phyloP scores from a whole-genome alignment of 2,113 vertebrate genomes.

The Micromys minutus region DNA sequence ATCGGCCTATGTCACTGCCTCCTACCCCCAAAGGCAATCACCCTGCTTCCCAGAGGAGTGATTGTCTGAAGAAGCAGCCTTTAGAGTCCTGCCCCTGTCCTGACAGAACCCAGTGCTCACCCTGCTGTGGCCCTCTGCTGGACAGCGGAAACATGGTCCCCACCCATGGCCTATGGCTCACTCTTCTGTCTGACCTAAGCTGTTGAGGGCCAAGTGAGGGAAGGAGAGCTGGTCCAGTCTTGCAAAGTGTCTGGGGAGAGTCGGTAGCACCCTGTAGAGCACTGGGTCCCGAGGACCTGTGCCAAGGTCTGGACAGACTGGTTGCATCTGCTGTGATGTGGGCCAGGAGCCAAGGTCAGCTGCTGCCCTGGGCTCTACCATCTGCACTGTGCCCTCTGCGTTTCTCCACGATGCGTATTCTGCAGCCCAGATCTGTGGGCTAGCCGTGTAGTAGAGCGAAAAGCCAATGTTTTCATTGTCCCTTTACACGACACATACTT shows the following conservation, averaged over 20 bases:
- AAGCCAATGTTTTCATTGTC: background rate
- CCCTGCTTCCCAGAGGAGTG: background rate
- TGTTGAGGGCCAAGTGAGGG: background rate
- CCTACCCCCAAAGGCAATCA: background rate
- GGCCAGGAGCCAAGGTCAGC: background rate
- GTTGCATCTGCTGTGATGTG: background rate
- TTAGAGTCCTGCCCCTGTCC: fast-evolving
- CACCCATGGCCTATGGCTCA: background rate
- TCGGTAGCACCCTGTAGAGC: background rate
- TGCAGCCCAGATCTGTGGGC: background rate
- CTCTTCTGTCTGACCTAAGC: background rate
- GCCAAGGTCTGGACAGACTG: background rate
- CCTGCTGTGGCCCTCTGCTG: background rate
- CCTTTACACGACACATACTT: background rate
- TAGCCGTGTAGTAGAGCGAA: background rate
- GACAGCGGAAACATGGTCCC: background rate
- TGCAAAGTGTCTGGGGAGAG: background rate
- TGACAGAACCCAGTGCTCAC: background rate
- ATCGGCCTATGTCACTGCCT: background rate
- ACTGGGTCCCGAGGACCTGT: background rate
- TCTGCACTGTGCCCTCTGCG: fast-evolving
- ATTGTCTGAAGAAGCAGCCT: background rate
- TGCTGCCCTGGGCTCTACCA: fast-evolving
- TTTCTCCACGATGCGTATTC: too few species aligned
- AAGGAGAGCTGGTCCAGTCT: background rate